Conservation (phyloP, 2,888 invertebrate species). For the Arrhopalites spinosus region DNA sequence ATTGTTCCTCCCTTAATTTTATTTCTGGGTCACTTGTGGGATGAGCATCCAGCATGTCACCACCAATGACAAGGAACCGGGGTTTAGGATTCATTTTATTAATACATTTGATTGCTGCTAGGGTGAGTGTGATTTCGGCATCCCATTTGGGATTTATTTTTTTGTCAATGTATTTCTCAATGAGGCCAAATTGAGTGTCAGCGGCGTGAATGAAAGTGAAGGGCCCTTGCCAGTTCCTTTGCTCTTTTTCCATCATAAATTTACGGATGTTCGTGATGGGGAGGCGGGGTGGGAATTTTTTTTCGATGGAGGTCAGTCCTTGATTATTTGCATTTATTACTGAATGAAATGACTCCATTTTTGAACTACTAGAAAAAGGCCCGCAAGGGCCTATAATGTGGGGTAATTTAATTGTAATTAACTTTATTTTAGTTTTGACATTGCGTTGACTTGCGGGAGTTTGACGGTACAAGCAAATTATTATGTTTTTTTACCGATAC, state of each 20-base stretch:
- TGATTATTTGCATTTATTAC: neutral
- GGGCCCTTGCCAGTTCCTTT: conserved; percentile 59
- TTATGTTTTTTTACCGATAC: no score
- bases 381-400: no score
- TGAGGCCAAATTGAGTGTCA: conserved; percentile 63
- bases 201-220: conserved; percentile 63
- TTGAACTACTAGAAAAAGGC: no score
- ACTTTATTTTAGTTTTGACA: no score
- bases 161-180: conserved; percentile 58
- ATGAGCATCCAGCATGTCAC: conserved; percentile 62
- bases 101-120: conserved; percentile 59
- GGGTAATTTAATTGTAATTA: no score
- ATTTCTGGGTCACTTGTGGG: conserved; percentile 57
- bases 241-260: conserved; percentile 40
- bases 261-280: conserved; percentile 28
- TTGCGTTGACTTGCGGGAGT: no score
- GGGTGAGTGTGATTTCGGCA: conserved; percentile 59
- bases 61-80: conserved; percentile 62
- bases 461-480: no score
- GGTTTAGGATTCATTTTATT: conserved; percentile 61
- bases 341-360: conserved; percentile 10
- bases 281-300: conserved; percentile 13
- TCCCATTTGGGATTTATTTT: conserved; percentile 59
- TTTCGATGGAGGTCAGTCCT: neutral
- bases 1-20: conserved; percentile 56